Base-by-base conservation (phyloP, 2,888 invertebrate genomes). In the Tetrapedia diversipes region DNA sequence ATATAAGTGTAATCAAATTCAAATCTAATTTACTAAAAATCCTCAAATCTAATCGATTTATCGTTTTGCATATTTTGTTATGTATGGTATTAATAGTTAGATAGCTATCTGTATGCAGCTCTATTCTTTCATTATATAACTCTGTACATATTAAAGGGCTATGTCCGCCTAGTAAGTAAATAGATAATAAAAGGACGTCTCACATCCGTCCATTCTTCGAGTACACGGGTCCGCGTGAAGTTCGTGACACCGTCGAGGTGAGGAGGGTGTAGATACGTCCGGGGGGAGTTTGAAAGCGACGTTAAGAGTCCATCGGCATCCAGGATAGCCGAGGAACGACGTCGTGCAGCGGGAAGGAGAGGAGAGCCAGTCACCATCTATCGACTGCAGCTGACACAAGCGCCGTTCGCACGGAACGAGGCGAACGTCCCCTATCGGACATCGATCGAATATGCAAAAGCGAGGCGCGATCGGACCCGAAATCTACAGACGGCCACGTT, bases 391-490 rank as follows among this genome's bases (percentile, higher is more conserved):
- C 73, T 73, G 75, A 70, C 74, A 45, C 68, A 45, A 66, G 47
- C 24, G 19, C 51, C 34, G 64, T 59, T 64, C 56, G 64, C 32
- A 41, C 43, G 56, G 34, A 59, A 57, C 51, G 37, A 34, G 51
- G 22, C 54, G 24, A 45, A 56, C n/a, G n/a, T n/a, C 54, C 61
- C 49, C 47, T 61, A 79, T 69, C 72, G 59, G 64, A n/a, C 79
- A 53, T 66, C 68, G 73, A 65, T 79, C 73, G 68, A 78, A 66
- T 63, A 59, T 59, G 77, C 77, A 54, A 78, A 77, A 71, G 43
- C 78, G 63, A 29, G n/a, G 57, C 57, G 14, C 74, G 68, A 81
- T 75, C 71, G 57, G 39, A 29, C 19, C 56, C 43, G 22, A 83
- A 77, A 73, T 74, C 68, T 72, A 63, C 64, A 14, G 32, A 54